Evolutionary conservation across 2,888 invertebrate species (phyloP).

Genomic region (Noctua janthina): DNA sequence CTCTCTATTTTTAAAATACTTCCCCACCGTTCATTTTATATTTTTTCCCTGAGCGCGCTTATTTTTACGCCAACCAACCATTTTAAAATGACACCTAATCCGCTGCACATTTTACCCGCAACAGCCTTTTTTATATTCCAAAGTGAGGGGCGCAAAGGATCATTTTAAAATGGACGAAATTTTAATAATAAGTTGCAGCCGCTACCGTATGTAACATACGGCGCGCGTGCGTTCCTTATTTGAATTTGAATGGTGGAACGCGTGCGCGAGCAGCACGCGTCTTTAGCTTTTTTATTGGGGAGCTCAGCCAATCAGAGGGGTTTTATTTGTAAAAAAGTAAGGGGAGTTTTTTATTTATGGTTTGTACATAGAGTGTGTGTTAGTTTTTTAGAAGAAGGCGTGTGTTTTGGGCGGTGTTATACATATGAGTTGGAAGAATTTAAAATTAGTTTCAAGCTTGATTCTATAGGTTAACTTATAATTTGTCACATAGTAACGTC

Average conservation of each 20-base stretch:
- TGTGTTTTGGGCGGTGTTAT: constrained; percentile 64
- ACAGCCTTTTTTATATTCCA: constrained; percentile 10
- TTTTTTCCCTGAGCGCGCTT: constrained; percentile 84
- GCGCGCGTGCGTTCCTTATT: constrained; percentile 85
- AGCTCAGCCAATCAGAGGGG: constrained; percentile 81
- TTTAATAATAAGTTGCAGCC: constrained; percentile 87
- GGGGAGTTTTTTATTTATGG: constrained; percentile 83
- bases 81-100: constrained; percentile 66
- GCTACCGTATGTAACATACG: constrained; percentile 81
- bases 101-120: constrained; percentile 12
- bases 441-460: background rate
- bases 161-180: constrained; percentile 78
- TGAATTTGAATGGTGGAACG: constrained; percentile 84
- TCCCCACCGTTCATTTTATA: constrained; percentile 88
- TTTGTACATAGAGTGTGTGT: constrained; percentile 64
- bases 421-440: background rate
- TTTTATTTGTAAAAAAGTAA: constrained; percentile 81
- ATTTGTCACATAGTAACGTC: background rate
- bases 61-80: constrained; percentile 83
- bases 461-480: background rate
- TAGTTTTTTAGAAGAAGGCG: constrained; percentile 80
- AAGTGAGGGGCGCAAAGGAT: constrained; percentile 38
- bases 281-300: constrained; percentile 88
- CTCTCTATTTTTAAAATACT: constrained; percentile 89
- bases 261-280: constrained; percentile 84